Evolutionary conservation across 2,888 invertebrate species (phyloP), one percentile per base, ranked within the genome.

Genomic region (Teinopalpus imperialis): DNA sequence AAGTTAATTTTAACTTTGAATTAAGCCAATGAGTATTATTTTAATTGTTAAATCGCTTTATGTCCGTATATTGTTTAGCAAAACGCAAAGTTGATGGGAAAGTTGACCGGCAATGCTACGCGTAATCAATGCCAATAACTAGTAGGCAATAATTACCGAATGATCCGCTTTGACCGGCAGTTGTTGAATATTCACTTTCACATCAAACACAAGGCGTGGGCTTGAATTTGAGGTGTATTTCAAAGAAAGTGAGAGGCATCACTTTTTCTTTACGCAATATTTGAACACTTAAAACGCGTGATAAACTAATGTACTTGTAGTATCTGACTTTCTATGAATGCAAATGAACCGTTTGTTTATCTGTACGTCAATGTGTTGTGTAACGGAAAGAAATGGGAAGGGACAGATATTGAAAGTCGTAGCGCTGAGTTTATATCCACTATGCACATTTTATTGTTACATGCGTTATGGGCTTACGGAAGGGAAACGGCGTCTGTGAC

Each of bases 171-270:
- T 52, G 66, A 61, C 62, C 57, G 56, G 37, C 43, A 32, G 48
- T 48, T 55, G 62, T 55, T 64, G 66, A 71, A 69, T 74, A 66
- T 65, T 72, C 76, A 82, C 86, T 86, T 87, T 87, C 86, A 76
- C 82, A 61, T 56, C 43, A 52, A 49, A 53, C 51, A 59, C 62
- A n/a, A n/a, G 67, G 70, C 70, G 72, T 72, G 71, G 65, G 59
- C 54, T 58, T 51, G 64, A 75, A 72, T 75, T 74, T 71, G 67
- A 74, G 59, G 57, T 57, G 69, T 66, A 62, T 71, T 69, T 63
- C 61, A 61, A 77, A 71, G 83, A 87, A 87, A 87, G 87, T 83
- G 80, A 86, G 82, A 77, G 80, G 75, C 61, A 45, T 52, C 56
- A 53, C 80, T 82, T 78, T 85, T 86, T 82, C 81, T 85, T 83